Conservation (phyloP, 2,797 vertebrate species). For the Mormyrus hasselquistii region DNA sequence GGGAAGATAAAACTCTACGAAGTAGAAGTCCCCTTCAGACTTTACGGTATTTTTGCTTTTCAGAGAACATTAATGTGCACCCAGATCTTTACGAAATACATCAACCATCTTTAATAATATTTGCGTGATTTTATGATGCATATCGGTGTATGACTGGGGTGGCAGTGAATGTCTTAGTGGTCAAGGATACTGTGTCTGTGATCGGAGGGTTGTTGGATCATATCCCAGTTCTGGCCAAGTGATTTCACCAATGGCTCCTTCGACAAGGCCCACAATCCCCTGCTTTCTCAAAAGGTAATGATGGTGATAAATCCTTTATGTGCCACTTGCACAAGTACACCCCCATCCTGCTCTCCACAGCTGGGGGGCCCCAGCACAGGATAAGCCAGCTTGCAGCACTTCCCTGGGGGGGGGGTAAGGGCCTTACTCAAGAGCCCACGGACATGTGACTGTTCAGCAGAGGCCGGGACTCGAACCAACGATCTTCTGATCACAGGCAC, state of each 20-base stretch:
- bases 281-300: background rate
- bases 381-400: background rate
- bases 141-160: background rate
- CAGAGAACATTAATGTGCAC: background rate
- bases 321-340: background rate
- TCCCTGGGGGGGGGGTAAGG: background rate
- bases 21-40: constrained; percentile 33
- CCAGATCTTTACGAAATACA: background rate
- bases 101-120: background rate
- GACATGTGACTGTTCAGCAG: background rate
- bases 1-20: constrained; percentile 54
- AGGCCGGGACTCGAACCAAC: background rate
- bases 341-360: background rate
- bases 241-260: background rate
- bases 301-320: background rate
- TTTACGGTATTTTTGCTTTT: background rate
- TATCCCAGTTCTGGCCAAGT: background rate
- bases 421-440: background rate
- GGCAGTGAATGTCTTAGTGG: background rate
- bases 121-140: background rate
- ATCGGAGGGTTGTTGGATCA: background rate
- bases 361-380: background rate
- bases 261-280: background rate
- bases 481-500: background rate
- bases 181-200: background rate